A percentile compares a stretch with the other conserved stretches of the same genome.
These are phyloP conservation scores for Chionodraco myersi DNA, from an alignment of 2,113 vertebrate species.

Conservation along the genomic window DNA sequence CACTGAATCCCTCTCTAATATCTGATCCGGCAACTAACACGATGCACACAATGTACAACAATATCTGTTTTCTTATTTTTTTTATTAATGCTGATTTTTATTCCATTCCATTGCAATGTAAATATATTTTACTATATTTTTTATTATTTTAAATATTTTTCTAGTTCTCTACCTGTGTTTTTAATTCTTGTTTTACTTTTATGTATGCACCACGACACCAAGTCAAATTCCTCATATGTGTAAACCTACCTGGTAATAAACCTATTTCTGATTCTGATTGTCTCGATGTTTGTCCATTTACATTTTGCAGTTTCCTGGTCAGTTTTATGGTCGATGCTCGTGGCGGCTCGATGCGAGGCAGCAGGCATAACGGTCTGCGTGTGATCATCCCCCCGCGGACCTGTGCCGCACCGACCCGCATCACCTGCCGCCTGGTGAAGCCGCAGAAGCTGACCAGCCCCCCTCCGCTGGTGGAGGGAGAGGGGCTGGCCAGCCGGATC, in stretches of 20 bases:
- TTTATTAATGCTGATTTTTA: too few relatives aligned
- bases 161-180: too few relatives aligned
- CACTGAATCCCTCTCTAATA: neutral
- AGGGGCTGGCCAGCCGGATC: slow-evolving; percentile 94
- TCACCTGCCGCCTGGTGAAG: slow-evolving; percentile 97
- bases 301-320: slow-evolving; percentile 90
- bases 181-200: too few relatives aligned
- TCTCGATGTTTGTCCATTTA: neutral
- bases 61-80: too few relatives aligned
- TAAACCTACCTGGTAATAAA: too few relatives aligned
- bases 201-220: too few relatives aligned
- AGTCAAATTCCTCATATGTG: too few relatives aligned
- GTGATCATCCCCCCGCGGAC: slow-evolving; percentile 94
- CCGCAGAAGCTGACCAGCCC: slow-evolving; percentile 93
- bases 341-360: slow-evolving; percentile 95
- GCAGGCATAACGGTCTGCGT: slow-evolving; percentile 93
- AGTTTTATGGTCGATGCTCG: slow-evolving; percentile 99
- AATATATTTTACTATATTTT: too few relatives aligned
- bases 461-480: slow-evolving; percentile 92
- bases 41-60: too few relatives aligned
- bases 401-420: slow-evolving; percentile 93
- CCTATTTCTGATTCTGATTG: neutral
- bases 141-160: too few relatives aligned
- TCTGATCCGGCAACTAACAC: neutral
- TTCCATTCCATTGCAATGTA: too few relatives aligned